Base-by-base conservation (phyloP, 1,140 invertebrate species). In the Potamilus streckersoni region DNA sequence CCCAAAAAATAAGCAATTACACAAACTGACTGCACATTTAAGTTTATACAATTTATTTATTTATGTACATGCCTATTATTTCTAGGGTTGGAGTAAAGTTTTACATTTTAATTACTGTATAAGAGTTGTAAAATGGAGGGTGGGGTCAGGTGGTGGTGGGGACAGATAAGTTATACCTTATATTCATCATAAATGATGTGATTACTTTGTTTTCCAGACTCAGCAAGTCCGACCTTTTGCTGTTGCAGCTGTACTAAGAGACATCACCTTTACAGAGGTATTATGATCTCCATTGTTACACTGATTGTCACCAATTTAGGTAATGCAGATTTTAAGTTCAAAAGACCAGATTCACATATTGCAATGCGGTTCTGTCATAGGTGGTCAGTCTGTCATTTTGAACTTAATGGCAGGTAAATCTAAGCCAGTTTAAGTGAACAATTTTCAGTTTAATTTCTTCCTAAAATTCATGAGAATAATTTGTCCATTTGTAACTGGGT, bases 231-330 rank as follows among this genome's bases (percentile, higher is more conserved):
- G 98, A 82, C 96, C 95, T 15, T 94, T 93, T 92, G 93, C 95
- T 71, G 97, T 99, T 19, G 96, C 94, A 66, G 98, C 98, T 58
- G 92, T 99, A 79, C 91, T 99, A 27, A 93, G 96, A 82, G 93
- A 96, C 86, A 91, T 99, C 12, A 94, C 91, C 23, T 95, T 99
- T 79, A 96, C 93, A 57, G 91, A 94, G 88, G 94, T 87, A 79
- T 72, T 79, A 16, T 65, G 19, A 31, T 23, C 19, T 20, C 31
- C 19, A 65, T 65, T 15, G 19, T 23, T 61, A n/a, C 61, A 19
- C 1, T 60, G 12, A 57, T 0, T 15, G 17, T 13, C 27, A 31
- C 27, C 27, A 31, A 31, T 31, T 31, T 31, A 2, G 27, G 3
- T 49, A 19, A 73, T 64, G 63, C 19, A 73, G 55, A 6, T 49